Base-by-base conservation (phyloP, 2,888 invertebrate genomes). In the Drosophila longiperda region DNA sequence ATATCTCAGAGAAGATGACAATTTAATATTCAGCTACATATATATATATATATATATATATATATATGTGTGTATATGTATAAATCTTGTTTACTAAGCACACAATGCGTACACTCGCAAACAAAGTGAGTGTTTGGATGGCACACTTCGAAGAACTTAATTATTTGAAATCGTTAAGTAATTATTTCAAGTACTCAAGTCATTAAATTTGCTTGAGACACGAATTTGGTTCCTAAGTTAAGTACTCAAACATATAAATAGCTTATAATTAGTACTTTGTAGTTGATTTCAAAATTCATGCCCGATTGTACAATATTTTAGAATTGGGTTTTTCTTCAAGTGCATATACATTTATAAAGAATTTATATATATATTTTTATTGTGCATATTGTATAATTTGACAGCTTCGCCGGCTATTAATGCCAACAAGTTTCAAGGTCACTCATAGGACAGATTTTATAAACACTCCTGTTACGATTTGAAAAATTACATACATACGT, bases 361-460 rank as follows among this genome's bases (percentile, higher is more conserved):
- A 20, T 26, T 45, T 26, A 48, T 23, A 45, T 15, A 61, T 32
- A 54, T 34, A 55, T 15, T 23, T 52, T 34, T 34, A 20, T 20
- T 11, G 17, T 15, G 11, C 4, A 54, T 36, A 48, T 17, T 9
- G 26, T 62, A 49, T 63, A 64, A 69, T 76, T 70, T 60, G 52
- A 68, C 29, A 50, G 54, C 23, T 62, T 54, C 23, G n/a, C 55
- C 55, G 26, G 36, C 58, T 59, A 45, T 17, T 17, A 33, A 23
- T 63, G 64, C 42, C 80, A 75, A 50, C 75, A 80, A 38, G 55
- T 34, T 71, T 71, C 49, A 76, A 80, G 73, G 78, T 71, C 62
- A 67, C 29, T 59, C 67, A 48, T 62, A 65, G 66, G 78, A 26
- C 55, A 78, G 49, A 11, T 52, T 20, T 55, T 45, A 75, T 34